phyloP scores from a whole-genome alignment of 2,113 vertebrate genomes.

The Gasterosteus aculeatus region DNA sequence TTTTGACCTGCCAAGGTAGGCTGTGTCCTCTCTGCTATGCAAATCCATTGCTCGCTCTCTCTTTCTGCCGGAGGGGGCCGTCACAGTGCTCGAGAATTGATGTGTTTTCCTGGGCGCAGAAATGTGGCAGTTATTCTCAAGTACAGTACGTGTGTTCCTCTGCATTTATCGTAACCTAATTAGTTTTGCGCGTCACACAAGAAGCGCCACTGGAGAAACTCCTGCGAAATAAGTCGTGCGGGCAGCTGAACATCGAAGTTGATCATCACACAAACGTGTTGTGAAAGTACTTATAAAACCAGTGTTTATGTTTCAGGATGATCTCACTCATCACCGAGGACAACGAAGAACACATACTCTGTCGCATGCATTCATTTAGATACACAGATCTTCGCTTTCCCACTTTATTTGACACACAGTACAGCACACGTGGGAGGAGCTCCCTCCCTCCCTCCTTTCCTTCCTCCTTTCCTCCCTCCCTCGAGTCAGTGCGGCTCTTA shows the following conservation, averaged over 20 bases:
- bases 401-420: neutral
- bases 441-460: constrained; percentile 21
- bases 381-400: neutral
- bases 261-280: neutral
- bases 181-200: neutral
- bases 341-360: neutral
- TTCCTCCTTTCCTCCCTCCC: constrained; percentile 17
- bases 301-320: neutral
- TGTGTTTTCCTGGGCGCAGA: constrained; percentile 8
- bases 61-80: neutral
- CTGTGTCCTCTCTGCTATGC: constrained; percentile 47
- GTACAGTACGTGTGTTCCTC: neutral
- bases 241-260: neutral
- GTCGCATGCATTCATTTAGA: constrained; percentile 17
- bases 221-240: neutral
- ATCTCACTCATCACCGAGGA: neutral
- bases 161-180: neutral
- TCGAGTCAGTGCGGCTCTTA: constrained; percentile 42
- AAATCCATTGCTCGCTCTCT: constrained; percentile 46
- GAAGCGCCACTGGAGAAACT: neutral
- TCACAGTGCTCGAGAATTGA: constrained; percentile 16
- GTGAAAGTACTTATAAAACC: neutral
- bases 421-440: constrained; percentile 63
- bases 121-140: constrained; percentile 1
- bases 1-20: constrained; percentile 40